Evolutionary conservation across 64 coral and sea anemone genomes (phyloP), one percentile per base, ranked within the genome.

Genomic region (Porites lutea): DNA sequence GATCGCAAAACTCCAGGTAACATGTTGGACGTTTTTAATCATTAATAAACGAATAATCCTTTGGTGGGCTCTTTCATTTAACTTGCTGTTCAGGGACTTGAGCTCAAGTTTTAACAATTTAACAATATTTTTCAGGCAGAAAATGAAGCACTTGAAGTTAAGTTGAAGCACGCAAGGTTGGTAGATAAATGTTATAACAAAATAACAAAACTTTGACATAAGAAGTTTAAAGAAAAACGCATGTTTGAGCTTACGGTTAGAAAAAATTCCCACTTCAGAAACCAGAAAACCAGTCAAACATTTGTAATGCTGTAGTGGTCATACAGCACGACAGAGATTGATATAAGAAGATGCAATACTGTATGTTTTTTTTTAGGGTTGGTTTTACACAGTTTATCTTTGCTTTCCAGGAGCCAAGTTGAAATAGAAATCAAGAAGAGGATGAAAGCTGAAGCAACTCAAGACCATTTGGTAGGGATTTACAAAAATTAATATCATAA

Each of bases 391-490:
- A 10, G 66, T 13, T 48, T 9, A 79, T 54, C 78, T 48, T 47
- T 86, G 15, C 52, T 88, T 48, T 66, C 79, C 48, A 96, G 95
- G 72, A 96, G 81, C 84, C 95, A 97, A 83, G 80, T 97, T 49
- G 95, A 97, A 77, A 94, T 94, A 37, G 95, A 97, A 84, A 97
- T 97, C 12, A 97, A 94, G 59, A 97, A 88, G 67, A 91, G 95
- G 79, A 93, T 87, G 83, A 97, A 94, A 64, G 95, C 95, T 47
- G 95, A 97, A 63, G 92, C 92, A 60, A 59, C 95, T 7, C 92
- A 97, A 91, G 95, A 97, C 58, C 95, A 97, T 50, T 82, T 97
- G 92, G 95, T 97, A 51, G 88, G 88, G 48, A 52, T 21, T 21
- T 59, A 27, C 0, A 23, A 55, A 79, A 2, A 50, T 46, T 54